These are phyloP conservation scores for Ostrea denselamellosa DNA, from an alignment of 1,140 invertebrate species.

Conservation along the genomic window DNA sequence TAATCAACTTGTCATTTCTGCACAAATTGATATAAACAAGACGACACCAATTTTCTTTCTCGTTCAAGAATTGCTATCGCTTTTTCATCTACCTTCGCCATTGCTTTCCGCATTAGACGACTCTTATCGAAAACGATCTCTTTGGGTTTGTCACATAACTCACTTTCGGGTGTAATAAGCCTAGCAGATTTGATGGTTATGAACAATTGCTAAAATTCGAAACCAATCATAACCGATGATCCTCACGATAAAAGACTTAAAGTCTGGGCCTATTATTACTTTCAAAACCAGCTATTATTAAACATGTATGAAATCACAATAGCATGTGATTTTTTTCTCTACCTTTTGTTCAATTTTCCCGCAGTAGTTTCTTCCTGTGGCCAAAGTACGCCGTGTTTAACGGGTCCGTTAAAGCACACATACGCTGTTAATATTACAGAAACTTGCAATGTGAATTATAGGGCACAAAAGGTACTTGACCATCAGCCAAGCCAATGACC, in stretches of 20 bases:
- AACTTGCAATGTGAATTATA: not conserved
- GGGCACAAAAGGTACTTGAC: not conserved
- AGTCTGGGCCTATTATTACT: not conserved
- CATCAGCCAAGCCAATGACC: not conserved
- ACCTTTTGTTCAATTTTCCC: not conserved
- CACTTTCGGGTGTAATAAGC: slow-evolving; percentile 9
- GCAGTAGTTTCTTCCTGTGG: not conserved
- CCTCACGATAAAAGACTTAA: slow-evolving; percentile 4
- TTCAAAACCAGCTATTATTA: slow-evolving; percentile 22
- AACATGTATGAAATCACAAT: slow-evolving; percentile 16
- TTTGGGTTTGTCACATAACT: slow-evolving; percentile 11
- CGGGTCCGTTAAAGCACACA: not conserved
- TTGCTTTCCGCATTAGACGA: slow-evolving; percentile 16
- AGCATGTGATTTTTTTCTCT: not conserved
- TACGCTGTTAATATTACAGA: not conserved
- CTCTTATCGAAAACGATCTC: not conserved
- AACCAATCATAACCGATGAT: slow-evolving; percentile 25
- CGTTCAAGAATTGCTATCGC: slow-evolving; percentile 26
- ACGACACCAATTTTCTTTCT: slow-evolving; percentile 25
- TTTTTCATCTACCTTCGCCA: slow-evolving; percentile 34
- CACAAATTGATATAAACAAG: slow-evolving; percentile 38
- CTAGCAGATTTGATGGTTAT: slow-evolving; percentile 16
- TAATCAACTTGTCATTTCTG: slow-evolving; percentile 21
- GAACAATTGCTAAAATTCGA: slow-evolving; percentile 22
- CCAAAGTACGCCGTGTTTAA: not conserved